Percentiles rank a stretch among this genome's conserved stretches.
Evolutionary conservation across 2,888 invertebrate species (phyloP).

Genomic region (Ferrisia virgata): DNA sequence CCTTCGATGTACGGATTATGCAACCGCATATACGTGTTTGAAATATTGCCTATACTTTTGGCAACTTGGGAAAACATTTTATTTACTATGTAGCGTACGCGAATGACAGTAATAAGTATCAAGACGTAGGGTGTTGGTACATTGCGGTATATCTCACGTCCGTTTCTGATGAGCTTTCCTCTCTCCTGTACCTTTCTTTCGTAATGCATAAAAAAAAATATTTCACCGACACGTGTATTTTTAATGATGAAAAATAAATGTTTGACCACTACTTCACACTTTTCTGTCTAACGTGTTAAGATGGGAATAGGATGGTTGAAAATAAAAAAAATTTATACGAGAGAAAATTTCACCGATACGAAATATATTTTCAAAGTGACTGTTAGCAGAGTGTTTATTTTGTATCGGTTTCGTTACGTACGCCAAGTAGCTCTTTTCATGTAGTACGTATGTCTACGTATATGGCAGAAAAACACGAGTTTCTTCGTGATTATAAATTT

Average conservation of each 20-base stretch:
- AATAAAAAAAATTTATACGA: neutral
- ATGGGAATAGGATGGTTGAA: no score
- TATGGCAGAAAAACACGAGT: neutral
- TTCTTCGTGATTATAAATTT: neutral
- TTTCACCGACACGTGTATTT: neutral
- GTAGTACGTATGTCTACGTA: no score
- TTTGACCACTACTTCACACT: constrained; percentile 6
- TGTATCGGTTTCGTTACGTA: neutral
- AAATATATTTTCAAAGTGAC: neutral
- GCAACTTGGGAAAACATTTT: neutral
- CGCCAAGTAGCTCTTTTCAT: neutral
- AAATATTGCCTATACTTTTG: neutral
- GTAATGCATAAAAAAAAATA: neutral
- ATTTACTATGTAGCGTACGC: neutral
- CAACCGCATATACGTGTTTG: neutral
- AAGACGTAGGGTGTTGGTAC: neutral
- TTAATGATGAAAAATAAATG: constrained; percentile 25
- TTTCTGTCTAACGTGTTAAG: neutral
- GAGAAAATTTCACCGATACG: neutral
- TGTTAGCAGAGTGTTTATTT: neutral
- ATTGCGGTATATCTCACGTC: neutral
- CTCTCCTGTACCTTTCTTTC: neutral
- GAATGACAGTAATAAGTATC: neutral
- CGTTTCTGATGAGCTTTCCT: neutral
- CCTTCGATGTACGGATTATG: neutral